phyloP scores from a whole-genome alignment of 2,888 invertebrate genomes.

The Syritta pipiens region DNA sequence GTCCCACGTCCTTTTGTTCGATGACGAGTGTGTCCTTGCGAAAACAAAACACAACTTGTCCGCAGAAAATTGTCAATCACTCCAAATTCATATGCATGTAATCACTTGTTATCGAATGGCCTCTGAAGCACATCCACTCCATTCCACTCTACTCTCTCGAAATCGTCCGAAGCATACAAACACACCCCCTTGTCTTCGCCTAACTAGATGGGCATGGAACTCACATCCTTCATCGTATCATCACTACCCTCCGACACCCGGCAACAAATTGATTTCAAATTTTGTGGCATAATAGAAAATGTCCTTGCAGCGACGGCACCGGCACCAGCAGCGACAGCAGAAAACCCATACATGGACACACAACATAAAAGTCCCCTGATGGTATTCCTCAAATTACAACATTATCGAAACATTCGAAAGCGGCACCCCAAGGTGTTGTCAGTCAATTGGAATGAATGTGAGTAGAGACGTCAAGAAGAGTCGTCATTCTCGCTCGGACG shows the following conservation, averaged over 20 bases:
- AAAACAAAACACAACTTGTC: constrained; percentile 48
- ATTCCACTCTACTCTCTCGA: constrained; percentile 16
- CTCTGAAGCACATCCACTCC: constrained; percentile 28
- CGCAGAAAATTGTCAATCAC: constrained; percentile 27
- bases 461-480: constrained; percentile 31
- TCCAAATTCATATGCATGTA: constrained; percentile 53
- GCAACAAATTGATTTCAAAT: constrained; percentile 77
- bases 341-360: constrained; percentile 22
- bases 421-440: constrained; percentile 79
- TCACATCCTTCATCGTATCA: constrained; percentile 28
- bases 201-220: constrained; percentile 50
- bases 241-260: constrained; percentile 66
- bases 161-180: constrained; percentile 23
- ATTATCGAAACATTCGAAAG: constrained; percentile 70
- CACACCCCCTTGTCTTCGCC: constrained; percentile 15
- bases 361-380: constrained; percentile 61
- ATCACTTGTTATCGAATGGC: constrained; percentile 56
- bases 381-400: constrained; percentile 73
- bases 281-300: constrained; percentile 75
- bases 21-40: constrained; percentile 40
- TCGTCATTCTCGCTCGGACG: constrained; percentile 43
- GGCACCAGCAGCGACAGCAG: too few species aligned
- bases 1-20: constrained; percentile 8
- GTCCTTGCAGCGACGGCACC: constrained; percentile 71
- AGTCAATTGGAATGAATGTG: constrained; percentile 78